phyloP scores from a whole-genome alignment of 2,797 vertebrate genomes.

The Agapornis canus region DNA sequence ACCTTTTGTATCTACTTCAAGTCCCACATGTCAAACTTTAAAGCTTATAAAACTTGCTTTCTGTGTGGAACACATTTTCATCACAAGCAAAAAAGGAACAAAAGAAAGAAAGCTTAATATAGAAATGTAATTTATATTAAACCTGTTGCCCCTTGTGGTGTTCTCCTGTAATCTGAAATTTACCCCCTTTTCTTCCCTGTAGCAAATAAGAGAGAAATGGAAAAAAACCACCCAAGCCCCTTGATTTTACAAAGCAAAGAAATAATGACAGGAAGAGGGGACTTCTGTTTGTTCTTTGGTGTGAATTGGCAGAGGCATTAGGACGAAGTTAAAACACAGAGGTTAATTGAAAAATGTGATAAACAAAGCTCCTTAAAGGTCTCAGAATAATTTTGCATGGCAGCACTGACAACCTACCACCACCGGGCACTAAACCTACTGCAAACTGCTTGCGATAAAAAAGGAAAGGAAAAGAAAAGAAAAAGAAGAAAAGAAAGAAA shows the following conservation, averaged over 20 bases:
- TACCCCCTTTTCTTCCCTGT: conserved; percentile 69
- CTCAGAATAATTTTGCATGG: conserved; percentile 85
- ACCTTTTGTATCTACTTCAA: not conserved
- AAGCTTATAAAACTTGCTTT: not conserved
- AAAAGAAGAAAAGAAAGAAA: conserved; percentile 77
- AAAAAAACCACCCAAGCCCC: not conserved
- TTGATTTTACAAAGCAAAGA: conserved; percentile 79
- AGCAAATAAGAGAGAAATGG: not conserved
- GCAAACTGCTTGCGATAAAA: conserved; percentile 81
- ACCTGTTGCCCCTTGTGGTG: conserved; percentile 66
- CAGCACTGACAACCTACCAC: conserved; percentile 76
- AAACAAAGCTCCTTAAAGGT: conserved; percentile 89
- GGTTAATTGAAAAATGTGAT: conserved; percentile 97
- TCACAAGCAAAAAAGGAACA: not conserved
- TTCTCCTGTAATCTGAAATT: conserved; percentile 83
- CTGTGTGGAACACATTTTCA: not conserved
- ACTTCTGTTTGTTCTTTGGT: conserved; percentile 85
- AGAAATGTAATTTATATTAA: conserved; percentile 64
- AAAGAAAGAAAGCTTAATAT: conserved; percentile 10
- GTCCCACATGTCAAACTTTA: not conserved
- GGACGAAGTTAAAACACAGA: conserved; percentile 88
- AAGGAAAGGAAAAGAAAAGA: conserved; percentile 70
- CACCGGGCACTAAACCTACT: conserved; percentile 77
- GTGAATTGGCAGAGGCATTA: conserved; percentile 84
- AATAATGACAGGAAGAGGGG: conserved; percentile 74